Conservation (phyloP, 1,140 invertebrate genomes). For the Epicauta chinensis region DNA sequence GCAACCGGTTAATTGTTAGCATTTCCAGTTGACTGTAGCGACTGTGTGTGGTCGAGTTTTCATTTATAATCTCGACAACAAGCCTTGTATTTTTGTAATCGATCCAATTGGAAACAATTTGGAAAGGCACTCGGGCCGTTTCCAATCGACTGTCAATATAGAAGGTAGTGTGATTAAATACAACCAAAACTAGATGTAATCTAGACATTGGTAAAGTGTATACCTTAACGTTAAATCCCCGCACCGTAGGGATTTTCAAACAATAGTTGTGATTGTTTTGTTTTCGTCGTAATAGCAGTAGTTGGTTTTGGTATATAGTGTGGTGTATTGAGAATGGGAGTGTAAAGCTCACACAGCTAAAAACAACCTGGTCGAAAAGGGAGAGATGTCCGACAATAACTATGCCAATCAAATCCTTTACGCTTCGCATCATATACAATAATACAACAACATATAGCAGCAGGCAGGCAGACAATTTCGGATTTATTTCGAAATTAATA, state of each 20-base stretch:
- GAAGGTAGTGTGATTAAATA: conserved; percentile 7
- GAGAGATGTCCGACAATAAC: conserved; percentile 25
- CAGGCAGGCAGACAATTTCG: conserved; percentile 9
- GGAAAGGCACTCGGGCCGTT: too few relatives aligned
- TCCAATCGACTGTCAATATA: background rate
- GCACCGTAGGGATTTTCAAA: conserved; percentile 22
- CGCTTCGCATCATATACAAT: conserved; percentile 10
- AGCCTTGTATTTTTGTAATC: too few relatives aligned
- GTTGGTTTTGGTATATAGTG: too few relatives aligned
- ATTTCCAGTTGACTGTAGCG: too few relatives aligned
- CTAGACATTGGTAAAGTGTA: conserved; percentile 12
- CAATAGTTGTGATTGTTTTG: conserved; percentile 23
- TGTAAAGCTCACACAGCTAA: conserved; percentile 16
- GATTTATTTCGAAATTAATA: conserved; percentile 15
- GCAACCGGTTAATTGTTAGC: too few relatives aligned
- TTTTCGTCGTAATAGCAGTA: too few relatives aligned
- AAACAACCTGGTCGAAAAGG: conserved; percentile 18
- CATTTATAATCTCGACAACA: too few relatives aligned
- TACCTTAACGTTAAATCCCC: conserved; percentile 17
- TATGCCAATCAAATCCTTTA: conserved; percentile 30
- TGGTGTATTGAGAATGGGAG: conserved; percentile 5
- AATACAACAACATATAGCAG: too few relatives aligned
- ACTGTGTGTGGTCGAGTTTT: too few relatives aligned
- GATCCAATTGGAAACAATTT: too few relatives aligned
- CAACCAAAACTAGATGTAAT: conserved; percentile 17